Percentiles rank a stretch among this genome's conserved stretches.
These are phyloP conservation scores for Eulemur coronatus DNA, from an alignment of 2,797 vertebrate species.

Conservation along the genomic window DNA sequence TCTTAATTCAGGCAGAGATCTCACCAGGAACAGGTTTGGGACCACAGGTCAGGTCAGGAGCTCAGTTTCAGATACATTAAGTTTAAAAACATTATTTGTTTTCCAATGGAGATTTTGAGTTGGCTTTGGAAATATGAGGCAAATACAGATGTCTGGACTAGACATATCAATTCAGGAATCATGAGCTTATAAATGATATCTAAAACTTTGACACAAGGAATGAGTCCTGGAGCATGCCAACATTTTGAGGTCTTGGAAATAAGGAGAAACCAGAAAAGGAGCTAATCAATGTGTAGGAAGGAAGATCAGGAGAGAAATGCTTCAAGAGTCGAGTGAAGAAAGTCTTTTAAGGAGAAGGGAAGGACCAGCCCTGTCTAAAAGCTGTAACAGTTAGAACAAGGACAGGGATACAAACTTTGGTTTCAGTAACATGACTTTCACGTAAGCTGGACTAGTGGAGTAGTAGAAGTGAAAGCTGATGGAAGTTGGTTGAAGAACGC, in stretches of 20 bases:
- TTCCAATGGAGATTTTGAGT: background rate
- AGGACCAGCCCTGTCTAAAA: background rate
- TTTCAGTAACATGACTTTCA: background rate
- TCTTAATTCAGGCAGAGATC: background rate
- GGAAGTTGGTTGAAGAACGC: background rate
- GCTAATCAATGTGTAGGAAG: background rate
- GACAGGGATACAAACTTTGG: background rate
- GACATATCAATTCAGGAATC: background rate
- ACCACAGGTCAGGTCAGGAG: background rate
- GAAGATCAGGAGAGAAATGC: background rate
- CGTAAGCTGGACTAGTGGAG: background rate
- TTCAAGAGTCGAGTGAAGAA: background rate
- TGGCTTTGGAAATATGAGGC: background rate
- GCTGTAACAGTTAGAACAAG: background rate
- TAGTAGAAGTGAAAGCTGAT: background rate
- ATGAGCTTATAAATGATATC: background rate
- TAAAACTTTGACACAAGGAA: background rate
- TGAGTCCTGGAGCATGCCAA: background rate
- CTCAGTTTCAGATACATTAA: background rate
- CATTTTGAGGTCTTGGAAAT: background rate
- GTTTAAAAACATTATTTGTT: background rate
- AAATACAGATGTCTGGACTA: background rate
- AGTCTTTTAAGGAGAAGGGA: background rate
- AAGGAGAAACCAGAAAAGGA: background rate
- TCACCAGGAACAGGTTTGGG: background rate